A percentile compares a stretch with the other conserved stretches of the same genome.
Evolutionary conservation across 1,140 invertebrate species (phyloP).

Genomic region (Anastrepha ludens): DNA sequence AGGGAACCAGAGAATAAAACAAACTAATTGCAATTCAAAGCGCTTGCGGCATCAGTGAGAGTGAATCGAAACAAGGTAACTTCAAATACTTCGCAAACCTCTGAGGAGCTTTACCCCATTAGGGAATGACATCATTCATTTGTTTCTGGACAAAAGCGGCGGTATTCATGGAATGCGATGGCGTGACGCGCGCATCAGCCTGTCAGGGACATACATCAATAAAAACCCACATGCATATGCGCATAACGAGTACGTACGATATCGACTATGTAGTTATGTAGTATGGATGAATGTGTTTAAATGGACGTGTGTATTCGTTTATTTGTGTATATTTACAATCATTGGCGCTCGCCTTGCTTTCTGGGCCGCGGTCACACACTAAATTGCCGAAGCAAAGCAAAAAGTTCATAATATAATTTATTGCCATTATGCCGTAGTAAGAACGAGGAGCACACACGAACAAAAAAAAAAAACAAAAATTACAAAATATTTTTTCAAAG

Average conservation of each 20-base stretch:
- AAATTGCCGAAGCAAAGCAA: not conserved
- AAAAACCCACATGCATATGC: not conserved
- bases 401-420: not conserved
- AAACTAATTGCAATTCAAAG: not conserved
- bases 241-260: not conserved
- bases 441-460: not conserved
- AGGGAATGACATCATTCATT: constrained; percentile 31
- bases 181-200: not conserved
- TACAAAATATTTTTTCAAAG: not conserved
- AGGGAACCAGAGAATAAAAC: not conserved
- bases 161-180: constrained; percentile 20
- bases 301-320: not conserved
- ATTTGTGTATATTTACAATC: not conserved
- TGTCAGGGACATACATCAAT: not conserved
- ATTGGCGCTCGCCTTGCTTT: not conserved
- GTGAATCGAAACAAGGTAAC: not conserved
- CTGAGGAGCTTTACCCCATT: not conserved
- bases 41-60: not conserved
- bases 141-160: constrained; percentile 14
- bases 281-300: not conserved
- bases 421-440: constrained; percentile 26
- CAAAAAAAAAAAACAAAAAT: not conserved
- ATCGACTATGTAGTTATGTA: not conserved
- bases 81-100: not conserved
- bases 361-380: not conserved